Evolutionary conservation across 2,888 invertebrate genomes (phyloP), one percentile per base, ranked within the genome.

Genomic region (Acanthopleura granulata): DNA sequence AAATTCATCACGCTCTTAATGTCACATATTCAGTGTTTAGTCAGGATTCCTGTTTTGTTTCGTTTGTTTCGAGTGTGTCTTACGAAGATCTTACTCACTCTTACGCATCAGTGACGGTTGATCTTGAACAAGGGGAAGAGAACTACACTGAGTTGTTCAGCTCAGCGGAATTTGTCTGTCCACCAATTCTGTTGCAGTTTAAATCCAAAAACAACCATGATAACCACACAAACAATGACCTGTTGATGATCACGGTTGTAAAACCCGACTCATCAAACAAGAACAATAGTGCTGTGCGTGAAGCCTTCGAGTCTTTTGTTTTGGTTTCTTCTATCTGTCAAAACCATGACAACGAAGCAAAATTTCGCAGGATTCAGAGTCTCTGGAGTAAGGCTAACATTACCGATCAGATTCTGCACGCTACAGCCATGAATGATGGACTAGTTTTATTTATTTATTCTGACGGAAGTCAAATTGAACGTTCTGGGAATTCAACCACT

Each of bases 21-120:
- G 76, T n/a, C 25, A 79, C 84, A 30, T 83, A 76, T 75, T 83
- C 83, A 11, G 76, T 83, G 29, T 86, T 85, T 75, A 82, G 84
- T 70, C 75, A 80, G 12, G 72, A 76, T 18, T 83, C 82, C 49
- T 72, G 79, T 18, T 74, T 78, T 9, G 78, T 84, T 12, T 81
- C 82, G 0, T 82, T 86, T 61, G 81, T 86, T 16, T 81, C 81
- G 9, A 83, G 82, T 71, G 76, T 78, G n/a, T 79, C 81, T 72
- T 81, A 83, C 72, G 74, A 70, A 30, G n/a, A 22, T 0, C 62
- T 70, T 12, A 22, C 9, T 40, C 9, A 40, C 40, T 40, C 57
- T 57, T 57, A 57, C 22, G 57, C 57, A 12, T 3, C 22, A 6
- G 57, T 57, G 3, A 22, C 57, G 12, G 4, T n/a, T 4, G 18